Evolutionary conservation across 2,888 invertebrate genomes (phyloP), one percentile per base, ranked within the genome.

Genomic region (Serripes groenlandicus): DNA sequence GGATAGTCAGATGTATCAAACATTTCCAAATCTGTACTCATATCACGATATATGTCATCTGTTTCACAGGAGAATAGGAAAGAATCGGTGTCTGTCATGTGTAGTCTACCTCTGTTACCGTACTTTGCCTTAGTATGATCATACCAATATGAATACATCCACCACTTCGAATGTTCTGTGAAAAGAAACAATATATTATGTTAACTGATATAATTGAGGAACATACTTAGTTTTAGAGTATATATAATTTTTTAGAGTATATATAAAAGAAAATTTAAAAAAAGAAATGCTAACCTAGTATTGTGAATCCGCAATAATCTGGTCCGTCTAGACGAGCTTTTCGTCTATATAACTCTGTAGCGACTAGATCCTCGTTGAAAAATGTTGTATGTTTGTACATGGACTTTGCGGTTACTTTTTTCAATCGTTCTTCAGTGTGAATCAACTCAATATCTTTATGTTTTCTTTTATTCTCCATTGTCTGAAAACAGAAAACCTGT

Each of bases 71-170:
- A 30, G 34, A 78, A 84, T 26, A 76, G 52, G 23, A 80, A 34
- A 7, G 26, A 30, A 32, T 81, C 80, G 3, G 86, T 86, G 35
- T 86, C 86, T 7, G 81, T 83, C 54, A 92, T 75, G 18, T 76
- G 71, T 11, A 85, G 72, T 37, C 62, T 37, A 18, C 69, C 69
- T 7, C 23, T 71, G 3, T 52, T 3, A 49, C 60, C 73, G 28
- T 81, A 81, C 56, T 73, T 78, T 3, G 15, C 4, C 42, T 85
- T 81, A 26, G 78, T 70, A 28, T 76, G 66, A 75, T 92, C 89
- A 75, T 94, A 94, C 72, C 86, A 79, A 56, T 94, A 94, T 62
- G 93, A 91, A 80, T 94, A 95, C 89, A 95, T 92, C 34, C 92
- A 81, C 0, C 79, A 72, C 90, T 95, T 95, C 0, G 91, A 93